Conservation (phyloP, 2,113 vertebrate species). For the Shinisaurus crocodilurus region DNA sequence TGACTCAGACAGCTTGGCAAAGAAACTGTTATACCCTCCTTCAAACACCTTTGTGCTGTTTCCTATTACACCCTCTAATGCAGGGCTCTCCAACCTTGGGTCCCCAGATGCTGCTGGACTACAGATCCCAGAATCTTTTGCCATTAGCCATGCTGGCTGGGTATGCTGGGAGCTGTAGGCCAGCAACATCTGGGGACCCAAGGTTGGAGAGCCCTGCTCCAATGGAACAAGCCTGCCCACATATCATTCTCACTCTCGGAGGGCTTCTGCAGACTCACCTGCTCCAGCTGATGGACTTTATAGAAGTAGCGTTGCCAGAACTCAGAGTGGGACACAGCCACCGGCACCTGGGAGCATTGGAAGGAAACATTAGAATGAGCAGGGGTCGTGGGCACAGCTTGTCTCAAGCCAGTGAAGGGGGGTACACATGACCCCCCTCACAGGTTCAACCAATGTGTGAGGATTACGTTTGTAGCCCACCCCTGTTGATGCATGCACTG, state of each 20-base stretch:
- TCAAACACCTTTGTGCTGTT: background rate
- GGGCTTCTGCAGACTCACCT: slow-evolving; percentile 76
- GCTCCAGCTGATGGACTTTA: slow-evolving; percentile 92
- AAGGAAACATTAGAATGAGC: background rate
- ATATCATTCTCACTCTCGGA: background rate
- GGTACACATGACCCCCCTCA: background rate
- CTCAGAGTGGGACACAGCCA: slow-evolving; percentile 92
- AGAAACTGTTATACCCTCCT: background rate
- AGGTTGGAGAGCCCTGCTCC: too few relatives aligned
- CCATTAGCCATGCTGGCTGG: too few relatives aligned
- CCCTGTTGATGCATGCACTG: background rate
- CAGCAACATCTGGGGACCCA: too few relatives aligned
- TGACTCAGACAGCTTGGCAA: background rate
- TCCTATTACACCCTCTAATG: background rate
- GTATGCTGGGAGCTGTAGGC: too few relatives aligned
- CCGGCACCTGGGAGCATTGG: slow-evolving; percentile 84
- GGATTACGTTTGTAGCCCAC: background rate
- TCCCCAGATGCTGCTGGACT: too few relatives aligned
- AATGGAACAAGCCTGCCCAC: background rate
- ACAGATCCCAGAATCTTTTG: too few relatives aligned
- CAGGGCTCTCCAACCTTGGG: too few relatives aligned
- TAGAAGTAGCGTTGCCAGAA: slow-evolving; percentile 99
- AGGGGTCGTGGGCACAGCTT: background rate
- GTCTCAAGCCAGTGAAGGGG: background rate
- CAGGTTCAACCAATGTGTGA: background rate